Conservation (phyloP, 2,888 invertebrate genomes). For the Idaea straminata region DNA sequence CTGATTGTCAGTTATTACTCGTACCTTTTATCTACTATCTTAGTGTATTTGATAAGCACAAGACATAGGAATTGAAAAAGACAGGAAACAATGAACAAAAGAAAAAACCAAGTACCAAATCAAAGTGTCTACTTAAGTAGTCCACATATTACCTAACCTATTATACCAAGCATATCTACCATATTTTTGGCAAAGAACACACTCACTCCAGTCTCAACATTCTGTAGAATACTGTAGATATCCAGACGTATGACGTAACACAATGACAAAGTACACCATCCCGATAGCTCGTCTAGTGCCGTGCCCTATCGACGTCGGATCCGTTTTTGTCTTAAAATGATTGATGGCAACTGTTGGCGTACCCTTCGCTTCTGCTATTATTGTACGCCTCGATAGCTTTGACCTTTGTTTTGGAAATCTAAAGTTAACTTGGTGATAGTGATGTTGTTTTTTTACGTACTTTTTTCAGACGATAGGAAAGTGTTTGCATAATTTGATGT, state of each 20-base stretch:
- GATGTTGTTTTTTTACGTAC: background rate
- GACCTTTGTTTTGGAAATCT: constrained; percentile 10
- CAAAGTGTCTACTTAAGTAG: too few species aligned
- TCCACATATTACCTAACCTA: too few species aligned
- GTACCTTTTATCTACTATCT: too few species aligned
- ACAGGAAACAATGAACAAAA: too few species aligned
- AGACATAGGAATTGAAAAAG: too few species aligned
- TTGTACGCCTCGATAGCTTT: constrained; percentile 20
- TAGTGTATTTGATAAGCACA: too few species aligned
- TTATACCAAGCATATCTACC: too few species aligned
- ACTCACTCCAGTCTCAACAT: too few species aligned
- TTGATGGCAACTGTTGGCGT: constrained; percentile 54
- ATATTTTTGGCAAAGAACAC: too few species aligned
- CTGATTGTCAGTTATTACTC: too few species aligned
- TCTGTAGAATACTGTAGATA: constrained; percentile 19
- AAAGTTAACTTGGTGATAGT: background rate
- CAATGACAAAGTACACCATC: constrained; percentile 47
- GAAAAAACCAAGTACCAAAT: too few species aligned
- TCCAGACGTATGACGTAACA: constrained; percentile 16
- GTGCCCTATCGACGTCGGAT: constrained; percentile 56
- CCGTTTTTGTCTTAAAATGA: constrained; percentile 64
- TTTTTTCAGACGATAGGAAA: background rate
- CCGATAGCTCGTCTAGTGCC: constrained; percentile 37
- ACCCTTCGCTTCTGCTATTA: constrained; percentile 18
- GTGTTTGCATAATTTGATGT: too few species aligned